A percentile compares a stretch with the other conserved stretches of the same genome.
These are phyloP conservation scores for Lasius fuliginosus DNA, from an alignment of 2,888 invertebrate species.

Conservation along the genomic window DNA sequence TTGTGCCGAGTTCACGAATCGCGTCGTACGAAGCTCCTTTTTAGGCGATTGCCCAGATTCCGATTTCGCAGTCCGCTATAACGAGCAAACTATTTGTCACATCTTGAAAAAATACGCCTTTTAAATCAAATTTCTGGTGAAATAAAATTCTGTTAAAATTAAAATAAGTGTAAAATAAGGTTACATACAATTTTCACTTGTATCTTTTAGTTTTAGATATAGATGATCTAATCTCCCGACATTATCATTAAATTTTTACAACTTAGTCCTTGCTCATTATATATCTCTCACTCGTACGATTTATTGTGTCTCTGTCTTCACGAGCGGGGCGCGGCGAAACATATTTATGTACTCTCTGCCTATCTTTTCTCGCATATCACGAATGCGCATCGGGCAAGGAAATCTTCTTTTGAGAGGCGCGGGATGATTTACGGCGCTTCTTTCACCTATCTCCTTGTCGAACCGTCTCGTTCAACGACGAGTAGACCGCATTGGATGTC, in stretches of 20 bases:
- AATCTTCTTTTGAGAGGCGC: slow-evolving; percentile 28
- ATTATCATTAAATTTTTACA: slow-evolving; percentile 25
- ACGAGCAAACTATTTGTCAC: neutral
- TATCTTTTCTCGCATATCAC: slow-evolving; percentile 30
- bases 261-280: slow-evolving; percentile 2
- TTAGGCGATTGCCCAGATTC: slow-evolving; percentile 6
- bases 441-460: slow-evolving; percentile 26
- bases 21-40: slow-evolving; percentile 7
- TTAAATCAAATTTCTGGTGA: neutral
- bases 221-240: neutral
- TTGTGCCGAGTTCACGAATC: neutral
- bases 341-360: slow-evolving; percentile 39
- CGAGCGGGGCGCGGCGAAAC: slow-evolving; percentile 34
- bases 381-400: slow-evolving; percentile 30
- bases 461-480: slow-evolving; percentile 19
- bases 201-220: neutral
- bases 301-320: slow-evolving; percentile 4
- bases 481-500: neutral
- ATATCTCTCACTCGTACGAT: slow-evolving; percentile 12
- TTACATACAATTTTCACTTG: neutral
- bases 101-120: neutral
- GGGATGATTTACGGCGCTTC: slow-evolving; percentile 36
- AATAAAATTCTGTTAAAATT: neutral
- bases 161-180: neutral
- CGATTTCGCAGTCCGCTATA: neutral